Evolutionary conservation across 2,888 invertebrate genomes (phyloP), one percentile per base, ranked within the genome.

Genomic region (Liodrosophila aerea): DNA sequence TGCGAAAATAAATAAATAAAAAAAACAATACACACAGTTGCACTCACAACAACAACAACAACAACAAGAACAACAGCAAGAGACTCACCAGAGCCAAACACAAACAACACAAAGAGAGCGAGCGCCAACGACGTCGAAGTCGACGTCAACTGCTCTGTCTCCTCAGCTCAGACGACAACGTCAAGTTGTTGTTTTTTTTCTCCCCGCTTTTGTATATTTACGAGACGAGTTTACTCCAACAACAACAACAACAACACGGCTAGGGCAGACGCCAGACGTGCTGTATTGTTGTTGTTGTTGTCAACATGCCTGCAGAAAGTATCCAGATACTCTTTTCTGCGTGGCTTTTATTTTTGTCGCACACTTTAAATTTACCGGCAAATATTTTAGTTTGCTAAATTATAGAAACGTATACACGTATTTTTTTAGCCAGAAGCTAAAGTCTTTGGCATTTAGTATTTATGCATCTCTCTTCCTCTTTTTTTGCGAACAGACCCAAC

Each of bases 291-390:
- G n/a, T 40, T 41, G 33, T 27, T 46, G 43, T 39, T 40, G 64
- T 46, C 58, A 47, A 34, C 64, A 12, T 43, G 56, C 43, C 64
- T 57, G 76, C 39, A 50, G 66, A 73, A 76, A 68, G 74, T 82
- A 82, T 80, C 76, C 69, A 65, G 73, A 73, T 71, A 77, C 68
- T 63, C 68, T 74, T 41, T 53, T n/a, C n/a, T n/a, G n/a, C n/a
- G n/a, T n/a, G n/a, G n/a, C n/a, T n/a, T n/a, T n/a, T n/a, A n/a
- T n/a, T n/a, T n/a, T n/a, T n/a, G n/a, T n/a, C n/a, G n/a, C n/a
- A n/a, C n/a, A n/a, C n/a, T n/a, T 74, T 61, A 45, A 59, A 43
- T 40, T 50, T 44, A 49, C 61, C 67, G 49, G 64, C 58, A 59
- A 43, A 22, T 11, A 33, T 51, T 41, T 30, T 5, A 22, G 22